These are phyloP conservation scores for Polydrusus cervinus DNA, from an alignment of 2,888 invertebrate genomes.

Conservation along the genomic window DNA sequence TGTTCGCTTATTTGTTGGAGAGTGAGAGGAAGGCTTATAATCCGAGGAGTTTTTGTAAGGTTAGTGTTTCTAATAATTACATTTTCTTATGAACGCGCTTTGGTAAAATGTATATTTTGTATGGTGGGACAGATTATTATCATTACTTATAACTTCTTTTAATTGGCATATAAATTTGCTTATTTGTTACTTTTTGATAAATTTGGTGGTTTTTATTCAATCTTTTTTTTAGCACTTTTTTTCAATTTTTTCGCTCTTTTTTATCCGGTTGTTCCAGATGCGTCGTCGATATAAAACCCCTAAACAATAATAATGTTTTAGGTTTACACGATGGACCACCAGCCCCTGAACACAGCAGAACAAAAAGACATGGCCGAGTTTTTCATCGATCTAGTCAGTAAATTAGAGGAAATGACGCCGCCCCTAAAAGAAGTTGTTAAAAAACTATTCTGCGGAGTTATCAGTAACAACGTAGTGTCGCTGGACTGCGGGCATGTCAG, in stretches of 20 bases:
- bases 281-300: no score
- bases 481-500: constrained; percentile 96
- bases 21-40: constrained; percentile 97
- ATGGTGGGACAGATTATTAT: no score
- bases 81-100: background rate
- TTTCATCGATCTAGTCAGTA: constrained; percentile 96
- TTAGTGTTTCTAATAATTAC: constrained; percentile 16
- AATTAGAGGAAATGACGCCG: constrained; percentile 96
- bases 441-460: constrained; percentile 92
- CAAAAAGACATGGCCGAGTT: constrained; percentile 99
- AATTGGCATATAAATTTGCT: no score
- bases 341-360: constrained; percentile 95
- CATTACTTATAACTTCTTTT: no score
- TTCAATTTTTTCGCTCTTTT: no score
- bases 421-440: constrained; percentile 92
- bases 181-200: no score
- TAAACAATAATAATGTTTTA: constrained; percentile 8
- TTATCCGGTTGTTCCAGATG: no score
- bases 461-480: constrained; percentile 96
- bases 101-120: no score
- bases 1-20: constrained; percentile 96
- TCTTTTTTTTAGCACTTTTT: no score
- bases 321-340: constrained; percentile 97
- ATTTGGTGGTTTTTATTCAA: no score
- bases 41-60: constrained; percentile 93